A percentile compares a stretch with the other conserved stretches of the same genome.
Evolutionary conservation across 2,797 vertebrate genomes (phyloP).

Genomic region (Poecilia gillii): DNA sequence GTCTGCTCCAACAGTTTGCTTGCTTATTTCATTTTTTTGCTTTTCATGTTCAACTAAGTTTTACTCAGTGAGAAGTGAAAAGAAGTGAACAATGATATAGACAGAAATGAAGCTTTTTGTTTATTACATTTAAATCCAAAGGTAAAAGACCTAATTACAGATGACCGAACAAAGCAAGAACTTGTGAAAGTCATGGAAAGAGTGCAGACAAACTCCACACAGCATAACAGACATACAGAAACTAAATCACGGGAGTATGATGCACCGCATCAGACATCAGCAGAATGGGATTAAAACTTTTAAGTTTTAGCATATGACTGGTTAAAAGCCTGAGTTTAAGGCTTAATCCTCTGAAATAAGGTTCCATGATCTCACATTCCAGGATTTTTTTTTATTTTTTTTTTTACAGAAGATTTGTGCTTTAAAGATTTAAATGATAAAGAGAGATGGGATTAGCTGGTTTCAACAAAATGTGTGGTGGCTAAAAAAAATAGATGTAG

Average conservation of each 20-base stretch:
- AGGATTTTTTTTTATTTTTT: not conserved
- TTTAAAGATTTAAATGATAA: not conserved
- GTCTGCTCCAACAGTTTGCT: too few species aligned
- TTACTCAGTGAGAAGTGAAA: not conserved
- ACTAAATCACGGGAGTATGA: not conserved
- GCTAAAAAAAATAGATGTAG: not conserved
- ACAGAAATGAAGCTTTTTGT: not conserved
- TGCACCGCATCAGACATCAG: not conserved
- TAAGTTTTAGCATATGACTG: not conserved
- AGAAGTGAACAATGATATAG: not conserved
- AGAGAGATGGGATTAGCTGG: not conserved
- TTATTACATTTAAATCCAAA: not conserved
- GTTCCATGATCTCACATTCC: not conserved
- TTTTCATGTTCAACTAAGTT: not conserved
- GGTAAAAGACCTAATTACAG: not conserved
- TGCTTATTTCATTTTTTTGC: not conserved
- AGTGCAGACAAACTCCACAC: not conserved
- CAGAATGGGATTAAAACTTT: not conserved
- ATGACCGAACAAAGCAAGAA: not conserved
- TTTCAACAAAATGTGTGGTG: not conserved
- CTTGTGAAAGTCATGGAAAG: not conserved
- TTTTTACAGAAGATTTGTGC: not conserved
- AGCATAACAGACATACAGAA: not conserved
- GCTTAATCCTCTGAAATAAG: conserved; percentile 1
- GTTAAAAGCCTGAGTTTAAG: not conserved